Base-by-base conservation (phyloP, 1,140 invertebrate species). In the Samia ricini region DNA sequence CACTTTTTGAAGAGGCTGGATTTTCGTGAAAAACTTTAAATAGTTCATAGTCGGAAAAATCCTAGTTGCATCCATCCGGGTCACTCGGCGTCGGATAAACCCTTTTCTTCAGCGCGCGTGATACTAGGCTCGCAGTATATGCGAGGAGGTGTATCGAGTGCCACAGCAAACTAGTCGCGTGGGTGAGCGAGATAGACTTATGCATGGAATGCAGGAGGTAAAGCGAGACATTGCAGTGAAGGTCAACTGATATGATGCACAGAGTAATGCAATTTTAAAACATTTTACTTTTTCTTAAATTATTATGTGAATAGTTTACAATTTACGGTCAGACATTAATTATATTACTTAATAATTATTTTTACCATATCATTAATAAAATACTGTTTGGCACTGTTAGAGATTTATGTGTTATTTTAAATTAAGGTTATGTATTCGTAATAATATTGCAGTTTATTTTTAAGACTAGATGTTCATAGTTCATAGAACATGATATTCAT, bases 71-170 rank as follows among this genome's bases (percentile, higher is more conserved):
- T 20, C n/a, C 76, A 75, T 68, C 69, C 71, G 72, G 71, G 79
- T 77, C 74, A 77, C 69, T 79, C 74, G 74, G 82, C 85, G 82
- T 88, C 88, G 88, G 88, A 90, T 90, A 89, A 90, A 90, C 88
- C 85, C 88, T 90, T 88, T 90, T 90, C 88, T 88, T 88, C 85
- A 88, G 88, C 88, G 88, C 88, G 88, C 88, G 81, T 82, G 88
- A 85, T 88, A 90, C 88, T 86, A 90, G 88, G 85, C 78, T 70
- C 75, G 58, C 84, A 88, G 78, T 66, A 70, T 65, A 49, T 51
- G 33, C 61, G 71, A 85, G 75, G 81, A 89, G 85, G 69, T 88
- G 71, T 73, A 68, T 66, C 66, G 60, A 68, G 59, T 71, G 71
- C 62, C 68, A 64, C 66, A 66, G 55, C 56, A 21, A 49, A 24